Base-by-base conservation (phyloP, 2,113 vertebrate species). In the Platichthys flesus region DNA sequence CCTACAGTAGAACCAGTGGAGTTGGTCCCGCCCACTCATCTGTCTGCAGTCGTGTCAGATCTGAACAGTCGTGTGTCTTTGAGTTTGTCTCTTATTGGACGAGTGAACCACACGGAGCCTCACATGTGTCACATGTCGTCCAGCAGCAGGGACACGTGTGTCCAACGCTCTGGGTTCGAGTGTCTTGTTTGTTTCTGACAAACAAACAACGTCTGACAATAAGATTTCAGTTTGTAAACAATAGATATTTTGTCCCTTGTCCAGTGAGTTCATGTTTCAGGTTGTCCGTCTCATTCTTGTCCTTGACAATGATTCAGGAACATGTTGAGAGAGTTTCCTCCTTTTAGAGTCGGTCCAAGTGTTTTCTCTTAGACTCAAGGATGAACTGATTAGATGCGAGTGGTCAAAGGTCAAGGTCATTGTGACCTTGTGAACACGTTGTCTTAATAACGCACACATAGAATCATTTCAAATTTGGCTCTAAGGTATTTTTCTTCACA, bases 11-110 rank as follows among this genome's bases (percentile, higher is more conserved):
- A 65, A 45, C 12, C 62, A 31, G 18, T 51, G 76, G 75, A 16
- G 56, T 54, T 35, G 54, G 64, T 35, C 61, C 62, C 60, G 9
- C 56, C 66, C 18, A 12, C 54, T 47, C 52, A 55, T 54, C 15
- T 21, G 51, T 54, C 9, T 20, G 40, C 40, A 42, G 40, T 42
- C 37, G 37, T 40, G 37, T 40, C 37, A 12, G 37, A 40, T 40
- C 37, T 40, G 37, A 40, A 12, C 37, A 40, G 37, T 16, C 45
- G 57, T 71, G 82, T 83, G 83, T 84, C 14, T 64, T 5, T 31
- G 76, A 82, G 55, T 49, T 5, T 18, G 51, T 20, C 9, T 8
- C 20, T 52, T 16, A 18, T 31, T 31, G 28, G 28, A 31, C 20
- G 15, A 18, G 4, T 20, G 7, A 51, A 45, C 13, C 42, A 45